Evolutionary conservation across 2,113 vertebrate genomes (phyloP).

Genomic region (Entelurus aequoreus): DNA sequence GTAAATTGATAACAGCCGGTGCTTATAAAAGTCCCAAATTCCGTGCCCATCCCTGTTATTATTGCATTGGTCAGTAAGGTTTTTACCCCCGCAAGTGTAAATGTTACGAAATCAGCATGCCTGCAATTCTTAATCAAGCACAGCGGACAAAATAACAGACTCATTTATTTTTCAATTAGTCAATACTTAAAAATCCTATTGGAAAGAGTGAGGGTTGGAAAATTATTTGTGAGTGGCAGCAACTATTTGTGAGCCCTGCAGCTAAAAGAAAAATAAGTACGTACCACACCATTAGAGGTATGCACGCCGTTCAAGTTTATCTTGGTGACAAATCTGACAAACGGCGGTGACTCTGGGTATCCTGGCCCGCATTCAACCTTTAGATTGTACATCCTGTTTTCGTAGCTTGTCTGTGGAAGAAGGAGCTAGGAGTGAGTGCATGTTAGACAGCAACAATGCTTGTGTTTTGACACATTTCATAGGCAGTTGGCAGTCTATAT

Average conservation of each 20-base stretch:
- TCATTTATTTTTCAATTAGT: no score
- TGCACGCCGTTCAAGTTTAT: slow-evolving; percentile 99
- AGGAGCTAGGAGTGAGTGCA: not conserved
- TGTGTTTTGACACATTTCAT: not conserved
- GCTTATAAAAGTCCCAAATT: no score
- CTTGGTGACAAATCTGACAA: slow-evolving; percentile 98
- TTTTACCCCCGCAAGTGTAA: no score
- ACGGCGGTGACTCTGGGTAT: slow-evolving; percentile 94
- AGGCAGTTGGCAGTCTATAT: not conserved
- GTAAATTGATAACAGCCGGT: no score
- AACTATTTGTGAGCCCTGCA: not conserved
- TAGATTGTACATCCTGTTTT: slow-evolving; percentile 99
- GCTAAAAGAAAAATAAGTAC: slow-evolving; percentile 46
- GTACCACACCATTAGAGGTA: slow-evolving; percentile 97
- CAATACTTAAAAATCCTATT: no score
- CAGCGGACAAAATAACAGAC: no score
- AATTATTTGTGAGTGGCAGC: no score
- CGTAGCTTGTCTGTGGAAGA: slow-evolving; percentile 88
- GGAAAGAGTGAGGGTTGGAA: no score
- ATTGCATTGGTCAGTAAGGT: no score
- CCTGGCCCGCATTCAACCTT: slow-evolving; percentile 98
- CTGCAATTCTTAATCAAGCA: no score
- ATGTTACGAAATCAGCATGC: no score
- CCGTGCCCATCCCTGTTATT: no score
- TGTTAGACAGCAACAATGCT: not conserved